Base-by-base conservation (phyloP, 1,140 invertebrate genomes). In the Papilio dardanus region DNA sequence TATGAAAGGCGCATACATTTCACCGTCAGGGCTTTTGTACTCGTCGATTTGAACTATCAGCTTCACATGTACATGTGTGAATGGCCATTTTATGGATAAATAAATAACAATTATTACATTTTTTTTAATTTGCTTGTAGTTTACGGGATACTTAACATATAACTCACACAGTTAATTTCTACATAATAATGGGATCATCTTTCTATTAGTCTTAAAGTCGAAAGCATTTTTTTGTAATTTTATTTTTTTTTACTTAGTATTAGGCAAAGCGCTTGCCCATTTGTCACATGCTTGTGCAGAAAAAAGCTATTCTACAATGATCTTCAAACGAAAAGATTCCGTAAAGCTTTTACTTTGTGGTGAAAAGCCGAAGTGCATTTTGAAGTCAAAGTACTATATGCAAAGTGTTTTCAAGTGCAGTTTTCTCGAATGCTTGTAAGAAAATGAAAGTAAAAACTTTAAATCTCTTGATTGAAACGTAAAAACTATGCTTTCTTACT, bases 371-470 rank as follows among this genome's bases (percentile, higher is more conserved):
- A 62, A 62, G 54, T 62, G 54, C 54, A 28, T 62, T 62, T 62
- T 62, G 54, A 62, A 62, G 54, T 62, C 54, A 62, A 62, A 62
- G 54, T 62, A 62, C 24, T 62, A 28, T 62, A 62, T 62, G 54
- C 54, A 62, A 62, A 62, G 54, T 62, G 54, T 62, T 62, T 62
- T 62, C 54, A 62, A 62, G 54, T 62, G 54, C 54, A 62, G 54
- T 62, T 62, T 30, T 62, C 54, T 62, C 30, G 14, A 30, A 62
- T 28, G 46, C 30, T 62, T 62, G 24, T 5, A 0, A 12, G 24
- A 16, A 62, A 62, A 62, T 62, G 54, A 28, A 4, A 28, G 12
- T 62, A 54, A 54, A 54, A 54, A 54, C 19, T 54, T 62, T 30
- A 28, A 5, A 62, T 30, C 24, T 62, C 12, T 62, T 62, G 54